Conservation (phyloP, 1,140 invertebrate genomes). For the Panonychus citri region DNA sequence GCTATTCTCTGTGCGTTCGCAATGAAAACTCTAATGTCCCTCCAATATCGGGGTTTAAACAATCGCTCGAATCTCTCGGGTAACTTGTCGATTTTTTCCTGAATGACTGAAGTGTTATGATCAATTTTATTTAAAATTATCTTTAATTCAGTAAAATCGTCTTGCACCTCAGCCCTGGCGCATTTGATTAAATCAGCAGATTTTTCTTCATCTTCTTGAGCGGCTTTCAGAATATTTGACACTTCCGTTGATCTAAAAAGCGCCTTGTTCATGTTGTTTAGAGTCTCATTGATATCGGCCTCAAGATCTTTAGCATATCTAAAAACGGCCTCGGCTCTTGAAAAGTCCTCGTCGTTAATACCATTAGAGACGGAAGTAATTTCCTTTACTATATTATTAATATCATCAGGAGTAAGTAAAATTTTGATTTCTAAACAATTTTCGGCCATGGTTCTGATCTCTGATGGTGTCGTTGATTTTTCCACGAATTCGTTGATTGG, state of each 20-base stretch:
- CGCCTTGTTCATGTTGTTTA: constrained; percentile 30
- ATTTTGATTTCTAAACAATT: constrained; percentile 28
- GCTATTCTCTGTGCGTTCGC: no score
- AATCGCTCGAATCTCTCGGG: no score
- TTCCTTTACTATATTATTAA: constrained; percentile 47
- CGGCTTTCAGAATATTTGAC: constrained; percentile 34
- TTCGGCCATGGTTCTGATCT: constrained; percentile 50
- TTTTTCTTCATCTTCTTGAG: constrained; percentile 44
- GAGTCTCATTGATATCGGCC: constrained; percentile 44
- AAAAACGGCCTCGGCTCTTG: constrained; percentile 53
- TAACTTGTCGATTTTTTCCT: no score
- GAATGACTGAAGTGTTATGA: no score
- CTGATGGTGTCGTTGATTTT: constrained; percentile 47
- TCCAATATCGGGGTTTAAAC: no score
- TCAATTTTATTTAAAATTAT: no score
- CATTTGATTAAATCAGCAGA: constrained; percentile 51
- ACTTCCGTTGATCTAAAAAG: constrained; percentile 35
- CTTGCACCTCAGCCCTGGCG: no score
- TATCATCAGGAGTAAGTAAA: constrained; percentile 55
- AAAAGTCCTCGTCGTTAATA: constrained; percentile 68
- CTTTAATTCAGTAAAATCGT: no score
- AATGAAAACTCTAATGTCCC: no score
- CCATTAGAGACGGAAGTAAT: constrained; percentile 69
- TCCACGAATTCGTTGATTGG: constrained; percentile 50
- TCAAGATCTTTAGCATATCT: constrained; percentile 44